Evolutionary conservation across 2,888 invertebrate species (phyloP).

Genomic region (Scelioninae gen. 1): DNA sequence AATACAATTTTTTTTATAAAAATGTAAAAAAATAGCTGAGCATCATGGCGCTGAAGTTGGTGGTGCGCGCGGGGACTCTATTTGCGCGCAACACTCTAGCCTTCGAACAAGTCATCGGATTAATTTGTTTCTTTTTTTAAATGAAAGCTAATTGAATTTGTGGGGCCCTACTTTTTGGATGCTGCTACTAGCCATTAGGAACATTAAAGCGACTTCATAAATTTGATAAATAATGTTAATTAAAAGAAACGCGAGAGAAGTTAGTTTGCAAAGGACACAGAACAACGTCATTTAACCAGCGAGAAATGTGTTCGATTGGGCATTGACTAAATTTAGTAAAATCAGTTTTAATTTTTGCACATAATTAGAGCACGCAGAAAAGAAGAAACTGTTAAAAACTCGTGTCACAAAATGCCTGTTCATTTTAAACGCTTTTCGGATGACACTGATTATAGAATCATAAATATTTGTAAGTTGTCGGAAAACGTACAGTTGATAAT

Average conservation of each 20-base stretch:
- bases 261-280: not conserved
- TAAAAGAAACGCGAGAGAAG: not conserved
- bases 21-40: too few species aligned
- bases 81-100: too few species aligned
- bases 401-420: not conserved
- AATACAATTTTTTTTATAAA: too few species aligned
- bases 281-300: not conserved
- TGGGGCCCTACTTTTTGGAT: too few species aligned
- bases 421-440: conserved; percentile 2
- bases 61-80: too few species aligned
- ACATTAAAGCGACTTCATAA: too few species aligned
- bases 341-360: conserved; percentile 9
- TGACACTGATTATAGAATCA: not conserved
- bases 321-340: not conserved
- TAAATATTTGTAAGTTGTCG: conserved; percentile 5
- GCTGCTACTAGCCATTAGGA: too few species aligned
- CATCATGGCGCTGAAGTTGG: too few species aligned
- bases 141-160: too few species aligned
- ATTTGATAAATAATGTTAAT: too few species aligned
- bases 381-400: not conserved
- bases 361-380: not conserved
- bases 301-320: conserved; percentile 1
- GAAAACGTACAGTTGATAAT: not conserved
- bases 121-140: too few species aligned
- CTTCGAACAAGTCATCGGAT: too few species aligned